These are phyloP conservation scores for Leptoteleia sp. DNA, from an alignment of 1,140 invertebrate species.

Conservation along the genomic window DNA sequence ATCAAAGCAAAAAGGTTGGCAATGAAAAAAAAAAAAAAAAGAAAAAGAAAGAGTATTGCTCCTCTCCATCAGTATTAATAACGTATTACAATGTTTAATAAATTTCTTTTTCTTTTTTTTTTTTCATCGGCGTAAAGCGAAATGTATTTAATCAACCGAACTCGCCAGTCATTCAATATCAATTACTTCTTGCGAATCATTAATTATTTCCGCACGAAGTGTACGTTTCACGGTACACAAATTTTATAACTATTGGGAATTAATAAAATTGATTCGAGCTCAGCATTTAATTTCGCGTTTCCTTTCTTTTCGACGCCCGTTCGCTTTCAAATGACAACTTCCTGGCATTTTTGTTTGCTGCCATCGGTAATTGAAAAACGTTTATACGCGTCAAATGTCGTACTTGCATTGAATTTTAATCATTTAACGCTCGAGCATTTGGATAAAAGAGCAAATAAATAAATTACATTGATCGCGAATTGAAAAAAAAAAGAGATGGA, in stretches of 20 bases:
- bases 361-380: constrained; percentile 18
- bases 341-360: constrained; percentile 8
- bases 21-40: no score
- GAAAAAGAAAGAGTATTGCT: no score
- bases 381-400: constrained; percentile 5
- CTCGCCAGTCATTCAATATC: constrained; percentile 36
- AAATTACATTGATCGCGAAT: no score
- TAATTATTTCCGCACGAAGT: constrained; percentile 39
- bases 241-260: constrained; percentile 40
- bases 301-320: constrained; percentile 19
- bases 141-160: constrained; percentile 21
- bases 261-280: constrained; percentile 23
- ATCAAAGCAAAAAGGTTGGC: no score
- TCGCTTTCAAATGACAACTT: constrained; percentile 25
- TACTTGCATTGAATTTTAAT: no score
- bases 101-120: constrained; percentile 13
- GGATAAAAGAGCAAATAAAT: no score
- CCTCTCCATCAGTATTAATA: constrained; percentile 12
- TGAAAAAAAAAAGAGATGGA: no score
- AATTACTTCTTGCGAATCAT: constrained; percentile 44
- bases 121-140: no score
- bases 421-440: no score
- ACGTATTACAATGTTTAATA: constrained; percentile 14
- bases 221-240: constrained; percentile 27
- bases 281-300: constrained; percentile 34